phyloP scores from a whole-genome alignment of 2,888 invertebrate species.

The Atherix ibis region DNA sequence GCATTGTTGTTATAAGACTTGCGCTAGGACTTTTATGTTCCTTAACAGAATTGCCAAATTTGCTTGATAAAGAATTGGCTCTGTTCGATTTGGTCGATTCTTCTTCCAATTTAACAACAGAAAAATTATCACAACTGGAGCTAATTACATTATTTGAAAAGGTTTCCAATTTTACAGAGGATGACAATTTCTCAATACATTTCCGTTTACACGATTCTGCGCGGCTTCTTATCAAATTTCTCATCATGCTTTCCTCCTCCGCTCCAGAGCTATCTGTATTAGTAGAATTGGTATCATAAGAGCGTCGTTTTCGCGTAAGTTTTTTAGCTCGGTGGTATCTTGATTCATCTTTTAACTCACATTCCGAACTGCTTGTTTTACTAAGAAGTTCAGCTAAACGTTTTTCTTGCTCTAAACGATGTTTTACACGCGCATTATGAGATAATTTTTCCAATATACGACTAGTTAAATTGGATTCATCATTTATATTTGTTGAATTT shows the following conservation, averaged over 20 bases:
- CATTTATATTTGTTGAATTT: neutral
- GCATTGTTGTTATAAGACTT: conserved; percentile 7
- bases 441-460: conserved; percentile 34
- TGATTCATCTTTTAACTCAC: conserved; percentile 25
- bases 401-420: conserved; percentile 23
- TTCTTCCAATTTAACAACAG: conserved; percentile 4
- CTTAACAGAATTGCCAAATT: too few relatives aligned
- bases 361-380: conserved; percentile 36
- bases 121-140: neutral
- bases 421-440: conserved; percentile 32
- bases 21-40: conserved; percentile 7
- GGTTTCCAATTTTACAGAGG: conserved; percentile 1
- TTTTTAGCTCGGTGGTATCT: conserved; percentile 23
- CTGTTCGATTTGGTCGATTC: conserved; percentile 10
- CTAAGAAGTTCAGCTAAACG: conserved; percentile 24
- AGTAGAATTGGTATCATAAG: conserved; percentile 5
- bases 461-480: too few relatives aligned
- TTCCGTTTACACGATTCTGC: conserved; percentile 8
- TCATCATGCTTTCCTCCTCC: conserved; percentile 6
- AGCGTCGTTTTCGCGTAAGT: conserved; percentile 13
- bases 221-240: conserved; percentile 7
- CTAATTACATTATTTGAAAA: neutral
- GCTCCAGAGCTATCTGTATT: conserved; percentile 8
- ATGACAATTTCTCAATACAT: conserved; percentile 4
- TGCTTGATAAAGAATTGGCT: too few relatives aligned